These are phyloP conservation scores for Limulus polyphemus DNA, from an alignment of 2,888 invertebrate genomes.

Conservation along the genomic window DNA sequence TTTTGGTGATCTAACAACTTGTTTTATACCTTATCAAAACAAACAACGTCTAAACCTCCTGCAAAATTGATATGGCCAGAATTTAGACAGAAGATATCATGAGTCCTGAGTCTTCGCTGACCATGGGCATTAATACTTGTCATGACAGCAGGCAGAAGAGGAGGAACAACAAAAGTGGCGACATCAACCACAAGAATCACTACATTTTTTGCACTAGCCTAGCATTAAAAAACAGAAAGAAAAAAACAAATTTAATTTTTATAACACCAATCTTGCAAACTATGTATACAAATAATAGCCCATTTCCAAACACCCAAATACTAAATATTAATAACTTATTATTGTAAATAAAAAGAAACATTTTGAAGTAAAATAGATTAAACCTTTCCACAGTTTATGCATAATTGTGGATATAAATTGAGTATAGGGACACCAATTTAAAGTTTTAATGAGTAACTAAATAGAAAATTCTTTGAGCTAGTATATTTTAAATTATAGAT, in stretches of 20 bases:
- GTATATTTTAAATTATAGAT: too few species aligned
- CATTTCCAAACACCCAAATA: background rate
- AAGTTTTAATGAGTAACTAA: too few species aligned
- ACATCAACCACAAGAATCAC: conserved; percentile 32
- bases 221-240: conserved; percentile 4
- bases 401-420: too few species aligned
- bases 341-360: background rate
- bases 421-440: too few species aligned
- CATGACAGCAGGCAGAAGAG: conserved; percentile 32
- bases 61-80: conserved; percentile 32
- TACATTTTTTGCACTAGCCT: conserved; percentile 28
- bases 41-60: conserved; percentile 32
- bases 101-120: conserved; percentile 30
- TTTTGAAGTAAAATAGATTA: too few species aligned
- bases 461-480: too few species aligned
- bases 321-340: background rate
- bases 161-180: conserved; percentile 32
- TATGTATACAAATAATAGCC: conserved; percentile 3
- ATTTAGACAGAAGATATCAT: conserved; percentile 32
- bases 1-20: too few species aligned
- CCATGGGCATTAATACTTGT: conserved; percentile 32
- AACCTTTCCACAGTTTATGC: too few species aligned
- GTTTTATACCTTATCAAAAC: conserved; percentile 33
- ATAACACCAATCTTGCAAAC: background rate
- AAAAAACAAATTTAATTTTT: background rate